A percentile compares a stretch with the other conserved stretches of the same genome.
These are phyloP conservation scores for Epizoanthus rinbou DNA, from an alignment of 92 coral and sea anemone genomes.

Conservation along the genomic window DNA sequence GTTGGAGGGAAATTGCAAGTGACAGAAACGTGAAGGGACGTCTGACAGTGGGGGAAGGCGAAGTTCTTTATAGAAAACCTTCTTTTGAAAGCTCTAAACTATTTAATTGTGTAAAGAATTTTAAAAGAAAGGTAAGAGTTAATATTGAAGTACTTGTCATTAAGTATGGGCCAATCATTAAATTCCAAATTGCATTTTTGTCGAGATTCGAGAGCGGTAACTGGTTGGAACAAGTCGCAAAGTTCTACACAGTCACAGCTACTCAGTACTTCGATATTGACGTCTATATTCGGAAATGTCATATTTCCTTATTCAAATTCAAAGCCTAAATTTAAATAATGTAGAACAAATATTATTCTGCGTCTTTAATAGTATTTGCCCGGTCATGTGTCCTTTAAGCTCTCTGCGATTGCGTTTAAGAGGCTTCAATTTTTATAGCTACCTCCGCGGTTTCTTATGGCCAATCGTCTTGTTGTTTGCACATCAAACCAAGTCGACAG, in stretches of 20 bases:
- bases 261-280: not conserved
- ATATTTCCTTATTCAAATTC: conserved; percentile 1
- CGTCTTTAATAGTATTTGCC: conserved; percentile 10
- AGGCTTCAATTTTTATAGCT: not conserved
- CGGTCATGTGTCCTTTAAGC: not conserved
- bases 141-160: not conserved
- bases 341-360: conserved; percentile 12
- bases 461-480: too few relatives aligned
- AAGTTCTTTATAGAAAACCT: not conserved
- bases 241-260: too few relatives aligned
- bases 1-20: too few relatives aligned
- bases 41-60: not conserved
- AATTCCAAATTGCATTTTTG: not conserved
- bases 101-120: not conserved
- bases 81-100: not conserved
- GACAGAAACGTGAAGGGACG: not conserved
- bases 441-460: too few relatives aligned
- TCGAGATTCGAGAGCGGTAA: not conserved
- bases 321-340: not conserved
- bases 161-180: too few relatives aligned
- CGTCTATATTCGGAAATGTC: not conserved
- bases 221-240: too few relatives aligned
- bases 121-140: not conserved
- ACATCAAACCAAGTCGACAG: not conserved
- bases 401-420: not conserved